phyloP scores from a whole-genome alignment of 1,140 invertebrate species.

The Harlomillsia oculata region DNA sequence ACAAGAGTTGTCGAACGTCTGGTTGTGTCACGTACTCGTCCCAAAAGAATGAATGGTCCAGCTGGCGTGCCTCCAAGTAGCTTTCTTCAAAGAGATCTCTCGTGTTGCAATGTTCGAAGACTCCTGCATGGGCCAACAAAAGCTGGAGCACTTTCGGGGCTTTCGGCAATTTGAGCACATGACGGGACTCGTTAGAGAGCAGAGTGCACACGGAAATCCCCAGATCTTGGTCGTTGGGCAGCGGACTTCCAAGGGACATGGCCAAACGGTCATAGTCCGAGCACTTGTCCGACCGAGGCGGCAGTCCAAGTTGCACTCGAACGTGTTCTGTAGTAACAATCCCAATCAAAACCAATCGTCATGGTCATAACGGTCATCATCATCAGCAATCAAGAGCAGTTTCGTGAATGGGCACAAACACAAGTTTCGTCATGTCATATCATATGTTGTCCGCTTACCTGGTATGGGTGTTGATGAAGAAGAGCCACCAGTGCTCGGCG shows the following conservation, averaged over 20 bases:
- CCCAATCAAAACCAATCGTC: too few relatives aligned
- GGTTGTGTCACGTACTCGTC: conserved; percentile 28
- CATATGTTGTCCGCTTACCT: too few relatives aligned
- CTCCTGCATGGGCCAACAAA: conserved; percentile 82
- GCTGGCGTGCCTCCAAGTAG: conserved; percentile 31
- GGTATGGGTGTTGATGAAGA: too few relatives aligned
- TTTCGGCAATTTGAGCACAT: conserved; percentile 70
- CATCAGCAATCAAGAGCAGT: too few relatives aligned
- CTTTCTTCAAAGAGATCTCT: conserved; percentile 35
- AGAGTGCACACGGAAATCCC: conserved; percentile 94
- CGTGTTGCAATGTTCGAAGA: conserved; percentile 73
- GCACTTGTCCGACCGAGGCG: conserved; percentile 58
- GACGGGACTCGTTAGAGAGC: conserved; percentile 84
- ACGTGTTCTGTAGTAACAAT: conserved; percentile 49
- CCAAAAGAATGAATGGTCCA: conserved; percentile 40
- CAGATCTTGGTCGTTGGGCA: conserved; percentile 98
- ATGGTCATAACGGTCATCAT: too few relatives aligned
- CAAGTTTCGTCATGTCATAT: too few relatives aligned
- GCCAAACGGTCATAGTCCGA: conserved; percentile 79
- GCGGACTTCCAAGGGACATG: conserved; percentile 77
- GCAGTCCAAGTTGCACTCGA: conserved; percentile 56
- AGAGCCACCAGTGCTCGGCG: too few relatives aligned
- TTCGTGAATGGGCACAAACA: too few relatives aligned
- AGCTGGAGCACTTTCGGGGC: conserved; percentile 76
- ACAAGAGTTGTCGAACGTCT: conserved; percentile 35